Conservation (phyloP, 2,888 invertebrate species). For the Pegoplata infirma region DNA sequence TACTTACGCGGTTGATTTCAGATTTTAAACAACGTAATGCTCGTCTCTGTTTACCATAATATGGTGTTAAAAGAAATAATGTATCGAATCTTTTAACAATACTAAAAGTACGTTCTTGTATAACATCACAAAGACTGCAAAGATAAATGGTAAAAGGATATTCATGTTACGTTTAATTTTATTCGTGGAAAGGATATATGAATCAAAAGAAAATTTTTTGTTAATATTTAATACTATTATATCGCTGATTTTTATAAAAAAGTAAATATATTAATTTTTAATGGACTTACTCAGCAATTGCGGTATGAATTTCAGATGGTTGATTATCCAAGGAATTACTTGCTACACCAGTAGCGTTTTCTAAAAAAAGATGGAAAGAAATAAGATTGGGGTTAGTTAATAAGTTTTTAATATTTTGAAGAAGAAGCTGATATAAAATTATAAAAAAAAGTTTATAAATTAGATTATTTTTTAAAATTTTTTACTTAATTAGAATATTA, state of each 20-base stretch:
- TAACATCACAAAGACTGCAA: constrained; percentile 69
- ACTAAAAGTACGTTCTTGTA: constrained; percentile 71
- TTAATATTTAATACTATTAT: not conserved
- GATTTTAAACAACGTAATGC: constrained; percentile 74
- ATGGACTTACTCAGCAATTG: constrained; percentile 69
- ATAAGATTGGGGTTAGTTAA: too few relatives aligned
- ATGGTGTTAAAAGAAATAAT: constrained; percentile 69
- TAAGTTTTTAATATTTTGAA: too few relatives aligned
- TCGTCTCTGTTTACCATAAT: constrained; percentile 68
- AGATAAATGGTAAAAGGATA: not conserved
- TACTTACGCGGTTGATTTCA: constrained; percentile 66
- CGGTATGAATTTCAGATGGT: constrained; percentile 68
- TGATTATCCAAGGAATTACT: constrained; percentile 68
- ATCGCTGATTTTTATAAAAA: not conserved
- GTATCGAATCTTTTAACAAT: constrained; percentile 71
- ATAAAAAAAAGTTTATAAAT: too few relatives aligned
- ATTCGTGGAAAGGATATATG: not conserved
- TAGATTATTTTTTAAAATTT: too few relatives aligned
- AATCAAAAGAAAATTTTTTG: not conserved
- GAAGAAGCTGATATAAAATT: too few relatives aligned
- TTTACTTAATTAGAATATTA: too few relatives aligned
- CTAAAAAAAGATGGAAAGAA: too few relatives aligned
- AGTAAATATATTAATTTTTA: not conserved
- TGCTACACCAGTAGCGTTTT: constrained; percentile 69
- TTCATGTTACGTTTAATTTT: not conserved